Base-by-base conservation (phyloP, 2,888 invertebrate species). In the Chaetogeoica ovagalla region DNA sequence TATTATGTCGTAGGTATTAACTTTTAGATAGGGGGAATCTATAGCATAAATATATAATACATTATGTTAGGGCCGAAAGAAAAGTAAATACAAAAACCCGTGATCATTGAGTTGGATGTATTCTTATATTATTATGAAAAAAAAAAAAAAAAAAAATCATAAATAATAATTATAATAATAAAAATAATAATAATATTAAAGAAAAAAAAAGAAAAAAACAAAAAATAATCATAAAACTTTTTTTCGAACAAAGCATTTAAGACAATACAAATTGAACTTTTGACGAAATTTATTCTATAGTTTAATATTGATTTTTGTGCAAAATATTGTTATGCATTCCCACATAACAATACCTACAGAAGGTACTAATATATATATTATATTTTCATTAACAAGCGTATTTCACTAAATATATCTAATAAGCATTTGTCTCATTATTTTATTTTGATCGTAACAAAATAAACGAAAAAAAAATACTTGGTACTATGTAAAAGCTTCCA, bases 371-470 rank as follows among this genome's bases (percentile, higher is more conserved):
- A 69, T 68, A 55, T 23, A 57, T 11, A n/a, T n/a, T n/a, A n/a
- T n/a, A n/a, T n/a, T 63, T 63, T 55, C 19, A 39, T 70, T 63
- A 79, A 70, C 39, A 79, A 79, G 79, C 79, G 63, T 77, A 62
- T 69, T 70, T 79, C 23, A 62, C 79, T 79, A 79, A 70, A n/a
- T n/a, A n/a, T 23, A 63, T 79, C 70, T 79, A 79, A 79, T 62
- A 70, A 79, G 70, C 79, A 43, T 70, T 59, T 66, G n/a, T 75
- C 5, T 11, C 66, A 66, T 59, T 43, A 37, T 65, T 66, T 66
- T 66, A 23, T 75, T 66, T 74, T 65, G 63, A 65, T 62, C 37
- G 55, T 65, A 65, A 43, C 52, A 74, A 77, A 77, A 77, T 60
- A 77, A 77, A 70, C 37, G 21, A 43, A 57, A 60, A 52, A 21